Percentiles rank a stretch among this genome's conserved stretches.
Conservation (phyloP, 2,797 vertebrate genomes). For the Sebastiscus albofasciatus region DNA sequence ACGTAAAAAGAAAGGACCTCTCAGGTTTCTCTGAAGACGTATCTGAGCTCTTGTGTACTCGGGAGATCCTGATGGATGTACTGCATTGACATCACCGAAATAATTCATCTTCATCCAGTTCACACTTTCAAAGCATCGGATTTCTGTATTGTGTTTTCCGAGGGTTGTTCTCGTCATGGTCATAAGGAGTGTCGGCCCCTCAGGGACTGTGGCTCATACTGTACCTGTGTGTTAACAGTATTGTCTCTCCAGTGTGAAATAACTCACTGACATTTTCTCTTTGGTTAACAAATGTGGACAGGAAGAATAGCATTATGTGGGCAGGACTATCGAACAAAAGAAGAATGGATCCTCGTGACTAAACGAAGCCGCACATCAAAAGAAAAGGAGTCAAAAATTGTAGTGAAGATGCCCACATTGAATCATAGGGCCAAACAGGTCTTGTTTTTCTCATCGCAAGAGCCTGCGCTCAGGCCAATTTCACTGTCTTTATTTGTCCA, state of each 20-base stretch:
- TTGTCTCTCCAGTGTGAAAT: not conserved
- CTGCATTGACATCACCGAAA: constrained; percentile 28
- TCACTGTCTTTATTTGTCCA: constrained; percentile 40
- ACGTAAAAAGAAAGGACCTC: constrained; percentile 30
- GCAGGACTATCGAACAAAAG: constrained; percentile 7
- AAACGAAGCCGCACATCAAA: constrained; percentile 1
- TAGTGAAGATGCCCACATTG: constrained; percentile 20
- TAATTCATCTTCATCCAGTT: constrained; percentile 47
- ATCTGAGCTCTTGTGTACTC: constrained; percentile 10
- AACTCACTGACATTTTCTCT: not conserved
- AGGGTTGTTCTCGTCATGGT: constrained; percentile 7
- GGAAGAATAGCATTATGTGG: not conserved
- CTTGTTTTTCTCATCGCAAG: constrained; percentile 3
- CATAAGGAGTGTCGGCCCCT: constrained; percentile 23
- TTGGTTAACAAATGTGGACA: not conserved
- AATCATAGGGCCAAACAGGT: not conserved
- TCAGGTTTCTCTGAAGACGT: constrained; percentile 35
- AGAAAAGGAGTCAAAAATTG: constrained; percentile 1
- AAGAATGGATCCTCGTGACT: constrained; percentile 1
- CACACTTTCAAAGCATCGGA: constrained; percentile 52
- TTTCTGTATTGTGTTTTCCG: constrained; percentile 41
- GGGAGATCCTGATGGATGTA: constrained; percentile 1
- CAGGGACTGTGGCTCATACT: constrained; percentile 6
- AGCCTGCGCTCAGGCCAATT: constrained; percentile 9
- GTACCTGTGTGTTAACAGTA: not conserved